Evolutionary conservation across 2,888 invertebrate species (phyloP).

Genomic region (Strigamia crassipes): DNA sequence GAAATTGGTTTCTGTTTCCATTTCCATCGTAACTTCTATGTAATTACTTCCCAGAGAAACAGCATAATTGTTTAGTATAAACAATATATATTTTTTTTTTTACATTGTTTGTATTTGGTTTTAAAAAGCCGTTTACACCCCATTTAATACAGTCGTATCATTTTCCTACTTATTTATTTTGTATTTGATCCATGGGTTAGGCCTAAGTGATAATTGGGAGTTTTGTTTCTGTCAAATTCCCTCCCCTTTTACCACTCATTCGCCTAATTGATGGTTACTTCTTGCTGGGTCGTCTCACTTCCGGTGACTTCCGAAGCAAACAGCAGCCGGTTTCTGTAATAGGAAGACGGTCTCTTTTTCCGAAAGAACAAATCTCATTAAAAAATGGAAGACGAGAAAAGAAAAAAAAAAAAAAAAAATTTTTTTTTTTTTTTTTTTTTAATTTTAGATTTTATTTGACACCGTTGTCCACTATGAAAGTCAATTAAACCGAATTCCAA

Average conservation of each 20-base stretch:
- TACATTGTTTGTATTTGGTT: no score
- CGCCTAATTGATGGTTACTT: constrained; percentile 37
- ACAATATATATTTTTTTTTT: no score
- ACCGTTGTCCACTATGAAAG: background rate
- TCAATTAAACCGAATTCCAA: background rate
- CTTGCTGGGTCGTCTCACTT: constrained; percentile 15
- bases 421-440: no score
- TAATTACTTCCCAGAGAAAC: no score
- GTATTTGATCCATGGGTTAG: constrained; percentile 28
- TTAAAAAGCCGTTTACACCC: background rate
- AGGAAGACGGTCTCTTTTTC: background rate
- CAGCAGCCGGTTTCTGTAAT: constrained; percentile 13
- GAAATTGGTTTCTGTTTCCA: no score
- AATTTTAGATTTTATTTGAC: background rate
- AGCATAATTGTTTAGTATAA: no score
- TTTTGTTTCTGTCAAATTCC: constrained; percentile 23
- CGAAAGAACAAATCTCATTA: background rate
- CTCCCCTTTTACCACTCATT: constrained; percentile 14
- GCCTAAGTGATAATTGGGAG: constrained; percentile 38
- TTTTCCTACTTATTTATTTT: constrained; percentile 36
- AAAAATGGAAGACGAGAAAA: background rate
- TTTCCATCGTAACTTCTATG: no score
- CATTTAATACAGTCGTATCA: background rate
- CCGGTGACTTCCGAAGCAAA: constrained; percentile 19
- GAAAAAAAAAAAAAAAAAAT: background rate